Percentiles rank a stretch among this genome's conserved stretches.
phyloP scores from a whole-genome alignment of 2,888 invertebrate species.

The Mycalesis mineus region DNA sequence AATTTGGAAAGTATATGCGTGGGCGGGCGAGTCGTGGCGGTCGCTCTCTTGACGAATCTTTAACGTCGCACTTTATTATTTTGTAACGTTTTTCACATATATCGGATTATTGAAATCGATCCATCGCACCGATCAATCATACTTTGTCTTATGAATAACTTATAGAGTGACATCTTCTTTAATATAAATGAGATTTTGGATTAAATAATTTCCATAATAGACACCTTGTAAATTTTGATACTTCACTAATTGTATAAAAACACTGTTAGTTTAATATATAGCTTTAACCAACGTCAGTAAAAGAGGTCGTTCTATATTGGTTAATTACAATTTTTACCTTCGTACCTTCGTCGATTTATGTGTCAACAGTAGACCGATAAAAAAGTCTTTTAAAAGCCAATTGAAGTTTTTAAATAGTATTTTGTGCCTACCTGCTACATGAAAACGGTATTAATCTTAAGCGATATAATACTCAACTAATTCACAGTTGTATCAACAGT shows the following conservation, averaged over 20 bases:
- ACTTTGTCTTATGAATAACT: slow-evolving; percentile 13
- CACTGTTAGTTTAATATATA: too few species aligned
- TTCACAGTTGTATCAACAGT: slow-evolving; percentile 9
- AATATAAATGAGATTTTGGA: background rate
- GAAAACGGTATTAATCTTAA: background rate
- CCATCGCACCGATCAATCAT: slow-evolving; percentile 28
- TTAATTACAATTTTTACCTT: too few species aligned
- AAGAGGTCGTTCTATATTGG: too few species aligned
- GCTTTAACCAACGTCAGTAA: too few species aligned
- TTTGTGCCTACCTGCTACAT: too few species aligned
- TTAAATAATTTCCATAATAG: background rate
- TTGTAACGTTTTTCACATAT: slow-evolving; percentile 60
- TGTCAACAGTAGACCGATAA: too few species aligned
- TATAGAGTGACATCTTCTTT: slow-evolving; percentile 4
- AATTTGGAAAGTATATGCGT: slow-evolving; percentile 76
- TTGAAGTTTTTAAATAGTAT: too few species aligned
- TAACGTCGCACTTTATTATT: slow-evolving; percentile 65
- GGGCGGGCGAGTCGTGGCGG: slow-evolving; percentile 69
- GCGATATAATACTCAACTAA: slow-evolving; percentile 12
- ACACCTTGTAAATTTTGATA: background rate
- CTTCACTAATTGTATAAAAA: background rate
- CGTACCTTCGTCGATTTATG: too few species aligned
- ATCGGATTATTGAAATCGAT: slow-evolving; percentile 38
- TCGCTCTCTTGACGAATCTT: slow-evolving; percentile 70
- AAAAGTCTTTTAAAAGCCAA: too few species aligned